Evolutionary conservation across 2,888 invertebrate genomes (phyloP).

Genomic region (Thera britannica): DNA sequence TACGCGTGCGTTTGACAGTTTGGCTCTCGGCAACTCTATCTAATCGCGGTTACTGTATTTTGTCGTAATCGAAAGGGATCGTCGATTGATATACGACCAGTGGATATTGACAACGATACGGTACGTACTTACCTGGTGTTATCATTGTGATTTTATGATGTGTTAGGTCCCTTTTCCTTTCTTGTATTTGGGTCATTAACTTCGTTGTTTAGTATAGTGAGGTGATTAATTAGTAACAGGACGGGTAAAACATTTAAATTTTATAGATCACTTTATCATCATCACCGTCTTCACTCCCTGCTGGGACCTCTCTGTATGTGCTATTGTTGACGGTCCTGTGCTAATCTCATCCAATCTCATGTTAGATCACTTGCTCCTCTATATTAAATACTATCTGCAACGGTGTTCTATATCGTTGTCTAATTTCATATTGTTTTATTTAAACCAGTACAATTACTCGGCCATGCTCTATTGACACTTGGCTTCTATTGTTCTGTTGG

Average conservation of each 20-base stretch:
- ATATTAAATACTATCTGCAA: background rate
- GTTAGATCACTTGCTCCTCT: background rate
- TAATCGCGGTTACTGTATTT: conserved; percentile 61
- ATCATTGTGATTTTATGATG: conserved; percentile 55
- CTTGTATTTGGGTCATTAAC: conserved; percentile 26
- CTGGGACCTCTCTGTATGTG: no score
- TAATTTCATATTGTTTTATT: conserved; percentile 1
- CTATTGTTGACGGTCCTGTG: no score
- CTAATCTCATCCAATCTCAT: no score
- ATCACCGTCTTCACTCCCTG: background rate
- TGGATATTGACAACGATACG: conserved; percentile 66
- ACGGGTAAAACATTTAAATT: no score
- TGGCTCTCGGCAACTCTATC: conserved; percentile 58
- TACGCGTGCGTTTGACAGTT: conserved; percentile 67
- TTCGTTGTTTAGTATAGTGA: background rate
- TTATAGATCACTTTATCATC: no score
- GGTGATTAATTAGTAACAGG: no score
- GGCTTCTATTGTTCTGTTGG: conserved; percentile 58
- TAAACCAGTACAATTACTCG: conserved; percentile 23
- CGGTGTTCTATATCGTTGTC: background rate
- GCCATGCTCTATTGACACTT: conserved; percentile 70
- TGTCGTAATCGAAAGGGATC: conserved; percentile 62
- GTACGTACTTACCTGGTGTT: conserved; percentile 60
- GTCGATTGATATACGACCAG: conserved; percentile 66
- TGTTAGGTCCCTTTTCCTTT: conserved; percentile 25